Base-by-base conservation (phyloP, 2,888 invertebrate genomes). In the Tinea trinotella region DNA sequence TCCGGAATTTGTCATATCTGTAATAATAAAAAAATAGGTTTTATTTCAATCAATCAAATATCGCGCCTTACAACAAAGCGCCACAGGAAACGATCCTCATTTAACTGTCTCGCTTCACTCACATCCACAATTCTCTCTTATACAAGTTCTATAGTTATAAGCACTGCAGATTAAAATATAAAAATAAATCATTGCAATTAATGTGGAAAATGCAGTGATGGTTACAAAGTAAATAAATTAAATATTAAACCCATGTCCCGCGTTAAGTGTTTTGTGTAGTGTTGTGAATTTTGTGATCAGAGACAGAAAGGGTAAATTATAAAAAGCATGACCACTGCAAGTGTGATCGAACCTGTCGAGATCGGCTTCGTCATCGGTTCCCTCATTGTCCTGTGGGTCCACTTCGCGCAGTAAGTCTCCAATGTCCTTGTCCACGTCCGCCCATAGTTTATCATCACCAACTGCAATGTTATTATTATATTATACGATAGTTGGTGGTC, bases 341-440 rank as follows among this genome's bases (percentile, higher is more conserved):
- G n/a, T 15, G 5, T 15, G 7, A 22, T 40, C 19, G 58, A 55
- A 89, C 90, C 90, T 88, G 70, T 85, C 88, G 58, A 88, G 88
- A 64, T 89, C 89, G 61, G 89, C 89, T 0, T 88, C 90, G 62
- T 91, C 91, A 60, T 90, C 91, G 59, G 91, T 92, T 59, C 91
- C 92, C 60, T 92, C 92, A 60, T 90, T 90, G 59, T 90, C 90
- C 44, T 90, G 90, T 1, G 90, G 89, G 59, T 90, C 91, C 20
- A 89, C 90, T 68, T 91, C 91, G 10, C 92, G 88, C 30, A 94
- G 76, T 54, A 94, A 82, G 65, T 93, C 93, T 3, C 93, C 93
- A 57, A 94, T 86, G 70, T 93, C 93, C 67, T 93, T 93, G 68
- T 93, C 93, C 22, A 93, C 93, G 70, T 93, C 93, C 19, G 92